Evolutionary conservation across 2,797 vertebrate genomes (phyloP).

Genomic region (Gymnothorax javanicus): DNA sequence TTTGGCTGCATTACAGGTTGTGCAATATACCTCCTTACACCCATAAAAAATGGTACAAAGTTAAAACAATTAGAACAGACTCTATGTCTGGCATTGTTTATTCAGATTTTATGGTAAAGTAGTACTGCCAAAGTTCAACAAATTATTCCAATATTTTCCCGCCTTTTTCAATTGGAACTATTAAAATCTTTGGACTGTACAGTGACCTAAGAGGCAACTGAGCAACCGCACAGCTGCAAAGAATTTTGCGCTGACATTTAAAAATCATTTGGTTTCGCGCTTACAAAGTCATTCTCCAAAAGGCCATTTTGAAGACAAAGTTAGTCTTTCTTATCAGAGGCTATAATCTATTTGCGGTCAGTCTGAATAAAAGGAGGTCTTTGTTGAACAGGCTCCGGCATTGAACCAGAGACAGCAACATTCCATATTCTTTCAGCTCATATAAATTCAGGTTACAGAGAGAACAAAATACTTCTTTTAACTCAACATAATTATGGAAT

Average conservation of each 20-base stretch:
- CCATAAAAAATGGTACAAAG: not conserved
- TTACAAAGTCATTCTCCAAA: slow-evolving; percentile 8
- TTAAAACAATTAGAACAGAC: not conserved
- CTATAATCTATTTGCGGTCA: slow-evolving; percentile 13
- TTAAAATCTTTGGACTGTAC: not conserved
- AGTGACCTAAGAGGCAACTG: not conserved
- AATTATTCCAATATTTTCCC: slow-evolving; percentile 8
- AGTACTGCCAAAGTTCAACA: not conserved
- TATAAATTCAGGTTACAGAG: slow-evolving; percentile 27
- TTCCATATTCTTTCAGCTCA: slow-evolving; percentile 25
- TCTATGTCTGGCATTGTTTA: slow-evolving; percentile 1
- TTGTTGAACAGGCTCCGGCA: slow-evolving; percentile 10
- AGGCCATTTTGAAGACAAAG: slow-evolving; percentile 20
- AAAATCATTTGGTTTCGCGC: slow-evolving; percentile 11
- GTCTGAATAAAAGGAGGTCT: slow-evolving; percentile 14
- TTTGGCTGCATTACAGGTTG: not conserved
- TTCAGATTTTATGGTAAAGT: not conserved
- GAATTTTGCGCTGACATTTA: slow-evolving; percentile 9
- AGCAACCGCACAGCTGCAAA: slow-evolving; percentile 5
- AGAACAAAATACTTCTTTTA: slow-evolving; percentile 18
- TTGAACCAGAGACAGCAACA: slow-evolving; percentile 6
- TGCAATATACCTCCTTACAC: not conserved
- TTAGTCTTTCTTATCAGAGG: slow-evolving; percentile 12
- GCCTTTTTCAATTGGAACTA: not conserved
- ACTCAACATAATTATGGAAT: not conserved